Conservation (phyloP, 2,888 invertebrate species). For the Cryptocephalus moraei region DNA sequence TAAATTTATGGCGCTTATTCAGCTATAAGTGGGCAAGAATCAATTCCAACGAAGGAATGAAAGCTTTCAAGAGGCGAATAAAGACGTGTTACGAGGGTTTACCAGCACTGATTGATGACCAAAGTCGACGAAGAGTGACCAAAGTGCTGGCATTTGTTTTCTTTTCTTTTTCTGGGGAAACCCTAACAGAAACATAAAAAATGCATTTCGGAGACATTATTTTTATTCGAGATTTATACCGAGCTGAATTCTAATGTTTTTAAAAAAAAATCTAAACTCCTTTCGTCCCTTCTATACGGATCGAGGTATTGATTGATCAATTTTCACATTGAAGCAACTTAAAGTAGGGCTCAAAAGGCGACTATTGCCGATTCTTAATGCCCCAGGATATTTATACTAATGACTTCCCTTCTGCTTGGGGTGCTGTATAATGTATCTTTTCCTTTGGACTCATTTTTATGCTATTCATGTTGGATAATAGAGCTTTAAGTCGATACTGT, state of each 20-base stretch:
- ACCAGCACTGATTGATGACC: too few relatives aligned
- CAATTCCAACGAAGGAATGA: too few relatives aligned
- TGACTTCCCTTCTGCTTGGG: constrained; percentile 24
- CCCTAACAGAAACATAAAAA: constrained; percentile 2
- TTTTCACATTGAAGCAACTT: too few relatives aligned
- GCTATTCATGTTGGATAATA: constrained; percentile 19
- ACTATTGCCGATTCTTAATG: constrained; percentile 9
- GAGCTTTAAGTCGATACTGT: too few relatives aligned
- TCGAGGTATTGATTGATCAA: not conserved
- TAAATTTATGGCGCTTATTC: too few relatives aligned
- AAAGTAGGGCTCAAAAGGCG: constrained; percentile 1
- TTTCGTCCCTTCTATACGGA: constrained; percentile 2
- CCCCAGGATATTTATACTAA: constrained; percentile 30
- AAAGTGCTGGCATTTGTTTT: too few relatives aligned
- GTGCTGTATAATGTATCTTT: constrained; percentile 25
- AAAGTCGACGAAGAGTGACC: too few relatives aligned
- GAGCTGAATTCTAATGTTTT: constrained; percentile 5
- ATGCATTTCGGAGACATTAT: constrained; percentile 1
- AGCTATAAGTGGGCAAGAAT: too few relatives aligned
- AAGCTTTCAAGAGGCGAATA: too few relatives aligned
- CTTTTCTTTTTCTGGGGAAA: too few relatives aligned
- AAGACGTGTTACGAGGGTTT: too few relatives aligned
- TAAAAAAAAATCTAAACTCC: constrained; percentile 7
- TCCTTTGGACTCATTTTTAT: constrained; percentile 27
- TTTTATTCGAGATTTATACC: constrained; percentile 2